Base-by-base conservation (phyloP, 2,113 vertebrate genomes). In the Garra rufa region DNA sequence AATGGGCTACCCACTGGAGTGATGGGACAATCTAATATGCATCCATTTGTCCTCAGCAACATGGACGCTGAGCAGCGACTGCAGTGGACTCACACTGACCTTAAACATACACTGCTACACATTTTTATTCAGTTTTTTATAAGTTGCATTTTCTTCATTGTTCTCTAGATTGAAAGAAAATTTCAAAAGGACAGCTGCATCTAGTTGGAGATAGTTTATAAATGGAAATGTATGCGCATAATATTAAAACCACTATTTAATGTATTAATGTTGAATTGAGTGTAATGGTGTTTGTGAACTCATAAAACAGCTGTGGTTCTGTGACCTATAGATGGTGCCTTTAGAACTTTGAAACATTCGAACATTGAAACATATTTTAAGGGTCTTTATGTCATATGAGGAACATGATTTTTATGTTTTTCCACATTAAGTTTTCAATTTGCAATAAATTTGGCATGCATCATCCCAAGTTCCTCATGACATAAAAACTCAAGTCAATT, bases 1-100 rank as follows among this genome's bases (percentile, higher is more conserved):
- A 96, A 82, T 98, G 97, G 97, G 92, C 94, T 17, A 96, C 94
- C 9, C 94, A 91, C 92, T 92, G 94, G 94, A 92, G 89, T 4
- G 93, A 95, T 7, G 91, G 93, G 67, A 92, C 91, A 76, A 92
- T 91, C 10, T 95, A 93, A 93, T 11, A 41, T 4, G 38, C 28
- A 65, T 34, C 61, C 6, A 30, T 65, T 65, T 34, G 28, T 65
- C 67, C 17, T 13, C 65, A n/a, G 19, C 19, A 41, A 70, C 67
- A 41, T 17, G 43, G 44, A 28, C 24, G 3, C 71, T 19, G 24
- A 44, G 11, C 70, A 74, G 70, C 34, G 15, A 34, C 15, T 76
- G 28, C 74, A 50, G 48, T 76, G 28, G 48, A 14, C 74, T 30
- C 26, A 3, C 46, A 50, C 1, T 75, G 15, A 70, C 34, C 34